Base-by-base conservation (phyloP, 2,888 invertebrate genomes). In the Andrena praecox region DNA sequence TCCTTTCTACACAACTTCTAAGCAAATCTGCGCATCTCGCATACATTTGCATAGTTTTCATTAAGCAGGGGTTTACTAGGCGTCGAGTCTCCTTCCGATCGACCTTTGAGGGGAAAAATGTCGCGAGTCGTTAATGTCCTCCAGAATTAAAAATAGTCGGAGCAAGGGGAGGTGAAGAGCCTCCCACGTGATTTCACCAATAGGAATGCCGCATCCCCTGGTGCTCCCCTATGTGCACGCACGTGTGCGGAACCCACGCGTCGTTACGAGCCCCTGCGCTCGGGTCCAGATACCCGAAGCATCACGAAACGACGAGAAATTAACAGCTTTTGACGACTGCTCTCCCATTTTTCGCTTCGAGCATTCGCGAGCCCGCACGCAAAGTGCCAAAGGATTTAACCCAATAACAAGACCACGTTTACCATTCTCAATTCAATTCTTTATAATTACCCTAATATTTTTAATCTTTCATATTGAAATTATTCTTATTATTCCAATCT, bases 111-210 rank as follows among this genome's bases (percentile, higher is more conserved):
- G 52, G 24, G 20, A 68, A 68, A 67, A 31, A 27, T 56, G 68
- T 68, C 68, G 24, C 33, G 33, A 29, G 68, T 56, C 52, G 33
- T 33, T 12, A 33, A 29, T 31, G 74, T 74, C 59, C 72, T 72
- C 62, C 52, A 16, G 29, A 52, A 66, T 74, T 74, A 74, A 74
- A 74, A 74, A 74, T 74, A 74, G 42, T 64, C n/a, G 31, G 10
- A n/a, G 27, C 31, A 20, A 48, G 48, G 48, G 69, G 59, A 48
- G 60, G 56, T 12, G n/a, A 66, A 73, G 66, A 59, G 74, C 66
- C 67, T 59, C 66, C 74, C 67, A 74, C 74, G 63, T 72, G 72
- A 63, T 72, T 63, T 20, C 16, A 33, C 24, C 31, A 72, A 4
- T 48, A 62, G 29, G 48, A 70, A 70, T 60, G 16, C 42, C 29